Conservation (phyloP, 1,140 invertebrate species). For the Dolichoris vasculosae region DNA sequence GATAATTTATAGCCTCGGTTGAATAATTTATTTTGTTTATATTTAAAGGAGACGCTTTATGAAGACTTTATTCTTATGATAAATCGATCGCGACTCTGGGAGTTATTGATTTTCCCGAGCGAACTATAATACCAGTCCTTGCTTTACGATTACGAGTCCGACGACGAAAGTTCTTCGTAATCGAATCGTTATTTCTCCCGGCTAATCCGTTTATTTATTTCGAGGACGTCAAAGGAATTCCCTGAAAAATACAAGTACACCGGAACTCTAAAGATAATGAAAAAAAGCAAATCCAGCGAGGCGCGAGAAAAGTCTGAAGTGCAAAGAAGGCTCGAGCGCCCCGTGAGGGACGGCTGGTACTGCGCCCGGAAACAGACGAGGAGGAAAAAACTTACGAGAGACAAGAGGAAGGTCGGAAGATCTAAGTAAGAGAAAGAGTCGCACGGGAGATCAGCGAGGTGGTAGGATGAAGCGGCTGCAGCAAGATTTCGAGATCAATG, state of each 20-base stretch:
- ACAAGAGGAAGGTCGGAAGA: background rate
- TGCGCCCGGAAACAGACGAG: background rate
- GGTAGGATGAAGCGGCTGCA: background rate
- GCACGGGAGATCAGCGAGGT: constrained; percentile 7
- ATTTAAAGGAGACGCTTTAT: background rate
- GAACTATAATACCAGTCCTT: background rate
- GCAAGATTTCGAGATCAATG: background rate
- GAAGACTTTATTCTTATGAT: background rate
- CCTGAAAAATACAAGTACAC: background rate
- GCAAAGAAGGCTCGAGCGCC: background rate
- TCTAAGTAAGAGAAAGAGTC: constrained; percentile 14
- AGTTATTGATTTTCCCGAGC: background rate
- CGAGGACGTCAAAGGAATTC: background rate
- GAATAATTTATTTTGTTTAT: constrained; percentile 9
- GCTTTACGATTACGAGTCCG: background rate
- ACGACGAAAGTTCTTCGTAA: too few species aligned
- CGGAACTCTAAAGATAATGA: background rate
- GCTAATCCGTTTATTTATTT: background rate
- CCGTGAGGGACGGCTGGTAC: too few species aligned
- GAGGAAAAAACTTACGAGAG: constrained; percentile 24
- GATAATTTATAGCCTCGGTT: background rate
- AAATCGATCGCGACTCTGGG: background rate
- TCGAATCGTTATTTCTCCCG: background rate
- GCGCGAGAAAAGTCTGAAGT: background rate
- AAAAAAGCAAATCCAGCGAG: background rate